A percentile compares a stretch with the other conserved stretches of the same genome.
These are phyloP conservation scores for Orchesellides sinensis DNA, from an alignment of 2,888 invertebrate species.

Conservation along the genomic window DNA sequence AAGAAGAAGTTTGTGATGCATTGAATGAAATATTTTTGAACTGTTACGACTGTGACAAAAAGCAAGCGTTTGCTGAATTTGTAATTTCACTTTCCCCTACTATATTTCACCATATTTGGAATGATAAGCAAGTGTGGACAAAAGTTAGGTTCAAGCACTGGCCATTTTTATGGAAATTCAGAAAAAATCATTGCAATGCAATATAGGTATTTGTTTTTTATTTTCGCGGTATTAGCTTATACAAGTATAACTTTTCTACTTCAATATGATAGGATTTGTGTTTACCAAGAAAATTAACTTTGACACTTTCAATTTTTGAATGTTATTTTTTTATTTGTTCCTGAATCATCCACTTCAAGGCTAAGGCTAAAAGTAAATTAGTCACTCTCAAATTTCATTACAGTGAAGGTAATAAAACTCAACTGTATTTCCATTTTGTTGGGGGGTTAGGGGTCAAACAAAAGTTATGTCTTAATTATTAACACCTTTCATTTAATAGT, in stretches of 20 bases:
- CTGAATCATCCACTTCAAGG: constrained; percentile 30
- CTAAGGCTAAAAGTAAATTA: constrained; percentile 48
- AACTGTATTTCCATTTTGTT: background rate
- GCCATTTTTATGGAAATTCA: constrained; percentile 23
- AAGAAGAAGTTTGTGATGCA: constrained; percentile 1
- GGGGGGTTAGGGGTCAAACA: too few species aligned
- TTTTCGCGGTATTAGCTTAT: too few species aligned
- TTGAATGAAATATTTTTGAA: constrained; percentile 25
- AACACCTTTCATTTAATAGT: too few species aligned
- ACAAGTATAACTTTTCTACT: too few species aligned
- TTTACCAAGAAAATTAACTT: background rate
- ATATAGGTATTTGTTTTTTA: background rate
- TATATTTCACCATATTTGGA: background rate
- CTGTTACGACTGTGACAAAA: background rate
- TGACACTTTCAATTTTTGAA: constrained; percentile 3
- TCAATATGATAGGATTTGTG: background rate
- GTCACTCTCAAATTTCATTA: constrained; percentile 28
- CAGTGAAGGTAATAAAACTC: background rate
- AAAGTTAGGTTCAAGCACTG: background rate
- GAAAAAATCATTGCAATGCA: background rate
- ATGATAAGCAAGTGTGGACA: background rate
- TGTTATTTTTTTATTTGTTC: constrained; percentile 39
- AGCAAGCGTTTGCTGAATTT: background rate
- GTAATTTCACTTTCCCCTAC: background rate
- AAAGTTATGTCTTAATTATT: too few species aligned